Evolutionary conservation across 2,797 vertebrate species (phyloP), one percentile per base, ranked within the genome.

Genomic region (Spea hammondii): DNA sequence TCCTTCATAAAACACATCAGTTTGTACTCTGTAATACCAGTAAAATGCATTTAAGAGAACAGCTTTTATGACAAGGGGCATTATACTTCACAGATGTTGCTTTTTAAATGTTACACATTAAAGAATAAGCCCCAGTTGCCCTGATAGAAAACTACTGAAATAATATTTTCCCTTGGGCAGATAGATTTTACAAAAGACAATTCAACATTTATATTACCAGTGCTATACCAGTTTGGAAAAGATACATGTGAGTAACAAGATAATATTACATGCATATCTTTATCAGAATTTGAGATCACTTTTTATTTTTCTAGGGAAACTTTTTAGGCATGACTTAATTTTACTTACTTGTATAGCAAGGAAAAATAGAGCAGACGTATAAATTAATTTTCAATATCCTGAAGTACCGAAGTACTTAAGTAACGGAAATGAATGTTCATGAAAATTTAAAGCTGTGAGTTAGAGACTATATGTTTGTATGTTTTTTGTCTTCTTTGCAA

Each of bases 1-100:
- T 17, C 17, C 17, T 17, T 32, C 32, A 32, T 32, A 32, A 32
- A 32, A 32, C 32, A 32, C 32, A 32, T 32, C 32, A 32, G 32
- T 32, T 32, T 32, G 32, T 32, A 32, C 32, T 32, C 32, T 32
- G 32, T 32, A 32, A 32, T 32, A 32, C 32, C 32, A 32, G 32
- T 32, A 32, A 1, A 32, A 32, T 3, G 32, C 32, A 32, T 32
- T 32, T 32, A 32, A 32, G 32, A 32, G 32, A 73, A 48, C 14
- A 73, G 13, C 11, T 32, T 6, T 64, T 5, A 6, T 32, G 5
- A 7, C 49, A 1, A 11, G 6, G 8, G 57, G 50, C 46, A 11
- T 76, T 68, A 76, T 68, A 68, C 67, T 55, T 70, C 7, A 13
- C 75, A 77, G 47, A 70, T 77, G 66, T 48, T 50, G 14, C 67